Base-by-base conservation (phyloP, 2,797 vertebrate genomes). In the Chloroceryle inda region DNA sequence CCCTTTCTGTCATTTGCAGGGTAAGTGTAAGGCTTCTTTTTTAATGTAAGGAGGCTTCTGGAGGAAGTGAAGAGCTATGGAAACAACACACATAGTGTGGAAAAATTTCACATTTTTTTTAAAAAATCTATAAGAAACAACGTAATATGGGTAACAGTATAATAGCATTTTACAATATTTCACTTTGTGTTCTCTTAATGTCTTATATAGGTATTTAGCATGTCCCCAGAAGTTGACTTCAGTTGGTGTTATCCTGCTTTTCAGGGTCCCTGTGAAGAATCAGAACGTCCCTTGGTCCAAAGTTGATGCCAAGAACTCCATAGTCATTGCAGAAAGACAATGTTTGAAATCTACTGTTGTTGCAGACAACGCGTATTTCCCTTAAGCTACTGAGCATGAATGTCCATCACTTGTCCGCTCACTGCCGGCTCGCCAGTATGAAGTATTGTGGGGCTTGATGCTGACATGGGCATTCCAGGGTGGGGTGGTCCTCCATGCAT, bases 51-150 rank as follows among this genome's bases (percentile, higher is more conserved):
- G 98, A 99, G 99, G 98, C 98, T 99, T 97, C 98, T 98, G 98
- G 98, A 98, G 98, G 98, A 98, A 99, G 98, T 99, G 98, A 99
- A 98, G 98, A 98, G 98, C 98, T 98, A 99, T 99, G 99, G 98
- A 99, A 98, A 99, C 98, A 98, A 98, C 98, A 99, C 99, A 99
- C 99, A 99, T 99, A 99, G 99, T 99, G 99, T 99, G 99, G 98
- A 99, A 99, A 99, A 99, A 98, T 99, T 99, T 99, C 99, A 99
- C 99, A 99, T 99, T 99, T 99, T 99, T 99, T 99, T 98, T 98
- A 99, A 98, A 99, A 99, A 99, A 99, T 99, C 99, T 99, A 99
- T 99, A 99, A 99, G 99, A 99, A 99, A 99, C 99, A 99, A 99
- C 99, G 99, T 99, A 99, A 99, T 99, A 99, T 99, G 99, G 99